Percentiles rank a stretch among this genome's conserved stretches.
Evolutionary conservation across 2,797 vertebrate species (phyloP).

Genomic region (Trachops cirrhosus): DNA sequence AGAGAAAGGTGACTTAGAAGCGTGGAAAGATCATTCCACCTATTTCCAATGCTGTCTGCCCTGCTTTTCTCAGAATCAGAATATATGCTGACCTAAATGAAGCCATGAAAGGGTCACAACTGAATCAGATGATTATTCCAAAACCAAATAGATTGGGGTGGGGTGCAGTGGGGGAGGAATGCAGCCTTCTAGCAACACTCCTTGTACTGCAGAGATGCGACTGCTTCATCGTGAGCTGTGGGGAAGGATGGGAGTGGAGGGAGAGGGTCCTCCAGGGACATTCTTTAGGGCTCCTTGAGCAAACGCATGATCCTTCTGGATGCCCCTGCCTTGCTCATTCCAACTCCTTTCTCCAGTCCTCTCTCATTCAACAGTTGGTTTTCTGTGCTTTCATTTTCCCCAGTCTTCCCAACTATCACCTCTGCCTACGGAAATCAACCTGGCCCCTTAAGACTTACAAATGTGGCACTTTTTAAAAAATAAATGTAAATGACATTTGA

Average conservation of each 20-base stretch:
- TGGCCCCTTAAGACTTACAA: not conserved
- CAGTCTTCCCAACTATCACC: not conserved
- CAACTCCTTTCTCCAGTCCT: not conserved
- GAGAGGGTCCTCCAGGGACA: not conserved
- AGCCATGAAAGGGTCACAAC: not conserved
- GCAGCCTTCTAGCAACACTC: not conserved
- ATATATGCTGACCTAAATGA: not conserved
- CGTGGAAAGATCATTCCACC: not conserved
- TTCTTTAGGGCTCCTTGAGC: not conserved
- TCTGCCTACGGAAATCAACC: not conserved
- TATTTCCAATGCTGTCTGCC: not conserved
- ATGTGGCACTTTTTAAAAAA: not conserved
- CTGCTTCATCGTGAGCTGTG: not conserved
- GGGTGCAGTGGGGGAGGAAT: not conserved
- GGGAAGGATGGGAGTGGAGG: not conserved
- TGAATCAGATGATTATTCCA: not conserved
- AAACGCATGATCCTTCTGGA: not conserved
- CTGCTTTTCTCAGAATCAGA: not conserved
- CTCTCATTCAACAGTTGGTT: not conserved
- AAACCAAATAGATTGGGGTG: not conserved
- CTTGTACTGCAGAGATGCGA: not conserved
- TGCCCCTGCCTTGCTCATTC: not conserved
- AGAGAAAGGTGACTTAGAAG: not conserved
- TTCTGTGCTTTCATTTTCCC: not conserved
- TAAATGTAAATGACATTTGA: not conserved